These are phyloP conservation scores for Stictonetta naevosa DNA, from an alignment of 2,113 vertebrate species.

Conservation along the genomic window DNA sequence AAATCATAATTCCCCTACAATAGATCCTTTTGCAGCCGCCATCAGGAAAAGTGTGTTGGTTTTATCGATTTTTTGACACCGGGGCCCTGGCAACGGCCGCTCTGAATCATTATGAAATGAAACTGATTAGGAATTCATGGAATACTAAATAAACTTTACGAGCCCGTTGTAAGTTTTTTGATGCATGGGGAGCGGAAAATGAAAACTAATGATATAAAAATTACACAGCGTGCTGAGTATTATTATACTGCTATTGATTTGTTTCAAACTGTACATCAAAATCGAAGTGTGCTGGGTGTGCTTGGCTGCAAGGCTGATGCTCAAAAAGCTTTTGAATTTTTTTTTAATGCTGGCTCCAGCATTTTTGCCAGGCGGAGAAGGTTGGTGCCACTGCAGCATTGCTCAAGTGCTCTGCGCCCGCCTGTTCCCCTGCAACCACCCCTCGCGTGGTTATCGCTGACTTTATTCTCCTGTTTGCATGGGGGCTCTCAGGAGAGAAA, in stretches of 20 bases:
- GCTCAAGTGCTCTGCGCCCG: not conserved
- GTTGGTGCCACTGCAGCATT: not conserved
- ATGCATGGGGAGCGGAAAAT: constrained; percentile 90
- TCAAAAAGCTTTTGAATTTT: constrained; percentile 42
- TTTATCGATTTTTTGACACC: constrained; percentile 96
- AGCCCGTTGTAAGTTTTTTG: constrained; percentile 90
- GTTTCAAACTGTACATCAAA: constrained; percentile 96
- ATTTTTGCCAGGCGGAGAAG: not conserved
- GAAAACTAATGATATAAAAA: constrained; percentile 99
- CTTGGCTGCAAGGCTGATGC: constrained; percentile 74
- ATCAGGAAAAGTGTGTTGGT: constrained; percentile 95
- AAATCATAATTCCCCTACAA: constrained; percentile 99
- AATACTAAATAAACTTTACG: constrained; percentile 99
- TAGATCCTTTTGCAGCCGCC: constrained; percentile 94
- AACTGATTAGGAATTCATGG: constrained; percentile 99
- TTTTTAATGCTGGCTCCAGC: constrained; percentile 32
- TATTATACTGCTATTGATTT: constrained; percentile 99
- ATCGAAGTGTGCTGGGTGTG: constrained; percentile 81
- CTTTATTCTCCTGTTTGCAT: not conserved
- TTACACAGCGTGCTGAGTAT: constrained; percentile 95
- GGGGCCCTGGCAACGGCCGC: constrained; percentile 82
- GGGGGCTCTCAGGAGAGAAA: not conserved
- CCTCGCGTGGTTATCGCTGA: not conserved
- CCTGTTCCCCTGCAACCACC: not conserved
- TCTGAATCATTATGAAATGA: constrained; percentile 98